Percentiles rank a stretch among this genome's conserved stretches.
These are phyloP conservation scores for Magallana nippona DNA, from an alignment of 2,888 invertebrate genomes.

Conservation along the genomic window DNA sequence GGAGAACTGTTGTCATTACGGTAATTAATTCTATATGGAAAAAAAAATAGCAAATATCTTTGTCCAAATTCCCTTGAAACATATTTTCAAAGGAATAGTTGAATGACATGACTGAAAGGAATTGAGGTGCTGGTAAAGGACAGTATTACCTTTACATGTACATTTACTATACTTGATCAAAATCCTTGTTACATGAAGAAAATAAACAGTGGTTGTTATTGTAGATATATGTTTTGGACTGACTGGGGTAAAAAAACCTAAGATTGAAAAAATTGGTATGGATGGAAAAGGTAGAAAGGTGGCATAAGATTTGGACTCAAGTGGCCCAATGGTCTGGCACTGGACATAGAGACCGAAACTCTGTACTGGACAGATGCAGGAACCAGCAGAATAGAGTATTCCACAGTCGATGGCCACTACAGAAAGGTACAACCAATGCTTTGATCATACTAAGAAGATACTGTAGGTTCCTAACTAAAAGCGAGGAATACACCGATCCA, in stretches of 20 bases:
- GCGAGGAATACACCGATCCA: too few relatives aligned
- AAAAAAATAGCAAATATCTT: too few relatives aligned
- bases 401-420: constrained; percentile 88
- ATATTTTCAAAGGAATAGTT: too few relatives aligned
- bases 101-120: constrained; percentile 47
- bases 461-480: too few relatives aligned
- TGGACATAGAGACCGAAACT: constrained; percentile 86
- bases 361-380: constrained; percentile 94
- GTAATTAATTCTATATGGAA: too few relatives aligned
- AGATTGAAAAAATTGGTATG: constrained; percentile 93
- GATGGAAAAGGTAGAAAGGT: constrained; percentile 87
- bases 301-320: constrained; percentile 85
- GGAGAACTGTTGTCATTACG: too few relatives aligned
- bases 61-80: too few relatives aligned
- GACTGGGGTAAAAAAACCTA: constrained; percentile 90
- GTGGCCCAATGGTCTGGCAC: constrained; percentile 92
- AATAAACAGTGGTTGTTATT: background rate
- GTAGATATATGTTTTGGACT: constrained; percentile 93
- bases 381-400: constrained; percentile 88
- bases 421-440: constrained; percentile 79
- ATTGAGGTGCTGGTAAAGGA: background rate
- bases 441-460: too few relatives aligned
- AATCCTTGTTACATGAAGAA: background rate
- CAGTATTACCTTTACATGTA: background rate
- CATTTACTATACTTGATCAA: background rate